phyloP scores from a whole-genome alignment of 2,888 invertebrate species.

The Tanytarsus gracilentus region DNA sequence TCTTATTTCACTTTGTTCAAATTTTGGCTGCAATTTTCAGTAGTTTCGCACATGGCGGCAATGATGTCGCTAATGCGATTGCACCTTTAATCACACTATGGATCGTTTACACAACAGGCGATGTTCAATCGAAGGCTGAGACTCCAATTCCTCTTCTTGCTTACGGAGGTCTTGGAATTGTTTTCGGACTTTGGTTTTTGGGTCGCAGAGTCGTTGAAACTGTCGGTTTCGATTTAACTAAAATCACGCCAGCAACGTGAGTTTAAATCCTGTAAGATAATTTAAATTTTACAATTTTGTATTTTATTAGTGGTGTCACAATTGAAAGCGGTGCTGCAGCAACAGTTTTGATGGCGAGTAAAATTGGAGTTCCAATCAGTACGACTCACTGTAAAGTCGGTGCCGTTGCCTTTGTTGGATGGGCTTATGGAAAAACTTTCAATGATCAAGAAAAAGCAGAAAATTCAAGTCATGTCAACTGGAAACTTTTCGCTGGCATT shows the following conservation, averaged over 20 bases:
- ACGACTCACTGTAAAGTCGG: constrained; percentile 99
- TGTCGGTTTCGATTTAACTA: constrained; percentile 92
- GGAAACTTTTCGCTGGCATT: constrained; percentile 66
- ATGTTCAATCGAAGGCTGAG: constrained; percentile 70
- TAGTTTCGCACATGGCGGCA: constrained; percentile 97
- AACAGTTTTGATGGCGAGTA: constrained; percentile 92
- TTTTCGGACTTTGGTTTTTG: constrained; percentile 92
- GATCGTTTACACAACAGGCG: constrained; percentile 79
- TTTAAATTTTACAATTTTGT: neutral
- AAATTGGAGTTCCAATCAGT: constrained; percentile 94
- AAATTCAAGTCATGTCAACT: constrained; percentile 35
- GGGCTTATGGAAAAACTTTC: constrained; percentile 40
- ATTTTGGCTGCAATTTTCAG: constrained; percentile 95
- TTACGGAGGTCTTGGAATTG: constrained; percentile 93
- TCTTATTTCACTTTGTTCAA: constrained; percentile 81
- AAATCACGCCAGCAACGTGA: constrained; percentile 93
- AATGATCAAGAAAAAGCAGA: constrained; percentile 45
- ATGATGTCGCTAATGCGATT: constrained; percentile 98
- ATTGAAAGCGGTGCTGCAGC: constrained; percentile 94
- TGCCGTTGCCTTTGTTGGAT: constrained; percentile 95
- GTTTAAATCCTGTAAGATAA: constrained; percentile 37
- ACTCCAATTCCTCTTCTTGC: constrained; percentile 86
- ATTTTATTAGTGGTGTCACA: constrained; percentile 68
- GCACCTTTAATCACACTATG: constrained; percentile 93
- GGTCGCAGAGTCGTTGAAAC: constrained; percentile 94